Conservation (phyloP, 2,797 vertebrate genomes). For the Sorex maritimensis region DNA sequence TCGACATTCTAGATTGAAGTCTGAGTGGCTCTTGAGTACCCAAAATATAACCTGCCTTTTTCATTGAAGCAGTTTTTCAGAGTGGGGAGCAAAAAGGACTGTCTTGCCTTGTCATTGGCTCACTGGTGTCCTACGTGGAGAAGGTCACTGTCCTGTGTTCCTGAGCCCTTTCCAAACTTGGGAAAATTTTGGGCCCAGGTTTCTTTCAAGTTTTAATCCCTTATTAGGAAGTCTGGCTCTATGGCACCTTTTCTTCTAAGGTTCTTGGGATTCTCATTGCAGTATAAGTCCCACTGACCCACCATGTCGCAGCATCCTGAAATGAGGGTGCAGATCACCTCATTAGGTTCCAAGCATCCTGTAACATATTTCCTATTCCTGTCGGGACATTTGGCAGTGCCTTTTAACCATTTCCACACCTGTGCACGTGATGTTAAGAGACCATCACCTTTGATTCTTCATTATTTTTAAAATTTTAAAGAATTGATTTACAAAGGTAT, state of each 20-base stretch:
- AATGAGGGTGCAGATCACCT: neutral
- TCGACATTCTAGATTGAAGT: neutral
- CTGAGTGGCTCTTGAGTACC: neutral
- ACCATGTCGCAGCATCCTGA: neutral
- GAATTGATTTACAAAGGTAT: too few relatives aligned
- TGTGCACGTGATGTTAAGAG: neutral
- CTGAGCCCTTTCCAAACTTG: neutral
- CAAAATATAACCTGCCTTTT: neutral
- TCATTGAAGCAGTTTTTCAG: neutral
- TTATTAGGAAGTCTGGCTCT: neutral
- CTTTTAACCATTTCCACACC: neutral
- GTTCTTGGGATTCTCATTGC: neutral
- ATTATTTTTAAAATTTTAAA: too few relatives aligned
- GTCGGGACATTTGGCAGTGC: neutral
- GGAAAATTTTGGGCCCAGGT: neutral
- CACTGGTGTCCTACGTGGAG: neutral
- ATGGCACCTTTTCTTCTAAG: neutral
- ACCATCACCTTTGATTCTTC: too few relatives aligned
- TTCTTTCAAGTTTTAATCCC: constrained; percentile 21
- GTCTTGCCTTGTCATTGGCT: neutral
- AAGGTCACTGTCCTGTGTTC: neutral
- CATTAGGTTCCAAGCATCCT: too few relatives aligned
- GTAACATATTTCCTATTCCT: neutral
- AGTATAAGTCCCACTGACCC: neutral
- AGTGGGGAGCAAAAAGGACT: neutral